A percentile compares a stretch with the other conserved stretches of the same genome.
phyloP scores from a whole-genome alignment of 1,140 invertebrate genomes.

The Nasonia giraulti region DNA sequence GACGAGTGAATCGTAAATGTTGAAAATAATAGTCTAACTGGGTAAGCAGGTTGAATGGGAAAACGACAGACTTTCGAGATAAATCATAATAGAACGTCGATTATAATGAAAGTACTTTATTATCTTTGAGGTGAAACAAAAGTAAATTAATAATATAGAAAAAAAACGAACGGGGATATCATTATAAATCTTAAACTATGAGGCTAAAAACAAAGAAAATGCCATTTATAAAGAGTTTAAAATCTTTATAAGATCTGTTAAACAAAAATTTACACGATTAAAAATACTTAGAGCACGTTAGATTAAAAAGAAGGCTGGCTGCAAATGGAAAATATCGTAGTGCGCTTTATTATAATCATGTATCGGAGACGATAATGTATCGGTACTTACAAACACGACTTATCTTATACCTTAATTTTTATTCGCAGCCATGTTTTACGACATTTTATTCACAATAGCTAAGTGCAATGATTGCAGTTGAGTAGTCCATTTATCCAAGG shows the following conservation, averaged over 20 bases:
- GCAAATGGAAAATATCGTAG: conserved; percentile 43
- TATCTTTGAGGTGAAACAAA: neutral
- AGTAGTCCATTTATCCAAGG: conserved; percentile 96
- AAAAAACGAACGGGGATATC: neutral
- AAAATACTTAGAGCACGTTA: neutral
- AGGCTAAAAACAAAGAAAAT: neutral
- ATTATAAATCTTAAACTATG: neutral
- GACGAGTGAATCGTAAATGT: too few relatives aligned
- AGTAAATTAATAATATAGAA: conserved; percentile 1
- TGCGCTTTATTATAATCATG: conserved; percentile 44
- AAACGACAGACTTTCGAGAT: too few relatives aligned
- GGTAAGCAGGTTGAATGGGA: too few relatives aligned
- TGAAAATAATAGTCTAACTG: too few relatives aligned
- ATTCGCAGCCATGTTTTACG: conserved; percentile 70
- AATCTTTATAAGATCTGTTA: neutral
- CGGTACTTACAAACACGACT: conserved; percentile 48
- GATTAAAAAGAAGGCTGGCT: conserved; percentile 24
- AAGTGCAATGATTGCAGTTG: conserved; percentile 92
- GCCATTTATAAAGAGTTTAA: neutral
- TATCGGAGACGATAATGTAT: conserved; percentile 37
- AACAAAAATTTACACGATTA: conserved; percentile 24
- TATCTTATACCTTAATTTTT: conserved; percentile 43
- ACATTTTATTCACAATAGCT: conserved; percentile 93
- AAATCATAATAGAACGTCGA: neutral
- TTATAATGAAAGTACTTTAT: neutral